Evolutionary conservation across 2,797 vertebrate species (phyloP), one percentile per base, ranked within the genome.

Genomic region (Melopsittacus undulatus): DNA sequence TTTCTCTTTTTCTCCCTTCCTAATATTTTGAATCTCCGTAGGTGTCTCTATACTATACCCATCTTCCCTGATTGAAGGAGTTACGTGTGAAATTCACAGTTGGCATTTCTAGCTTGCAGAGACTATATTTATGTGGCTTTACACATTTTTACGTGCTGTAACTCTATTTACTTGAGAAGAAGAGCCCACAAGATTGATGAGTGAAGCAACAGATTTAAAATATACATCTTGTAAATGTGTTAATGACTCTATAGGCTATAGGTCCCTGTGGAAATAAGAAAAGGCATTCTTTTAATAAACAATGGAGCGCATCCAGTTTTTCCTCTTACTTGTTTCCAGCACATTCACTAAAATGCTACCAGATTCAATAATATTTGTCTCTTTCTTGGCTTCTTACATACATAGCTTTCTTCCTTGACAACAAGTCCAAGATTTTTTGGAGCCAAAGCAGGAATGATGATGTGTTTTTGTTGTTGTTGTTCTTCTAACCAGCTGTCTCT

Each of bases 401-500:
- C 84, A 94, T 90, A 94, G 90, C 94, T 95, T 96, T 95, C 92
- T 95, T 92, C 66, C 85, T 75, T 87, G 69, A 96, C 96, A 97
- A 95, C 90, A 95, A 95, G 89, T 89, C 96, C 95, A 94, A 97
- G 87, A 75, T 96, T 89, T 95, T 96, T 87, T 94, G 54, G 89
- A 92, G 91, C 80, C 87, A 95, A 91, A 91, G 84, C 56, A 79
- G 89, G 78, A 96, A 97, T 91, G 93, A 96, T 95, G 94, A 95
- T 95, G 90, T 95, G 90, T 87, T 95, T 82, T 86, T 92, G 93
- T 89, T 94, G 92, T 95, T 95, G 73, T 96, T 91, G 80, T 95
- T 97, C 23, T 96, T 97, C 95, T 95, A 87, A 95, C 94, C 96
- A 97, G 96, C 94, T 97, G 97, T 83, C 93, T 94, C 80, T 91